These are phyloP conservation scores for Isotomurus palustris DNA, from an alignment of 2,888 invertebrate genomes.

Conservation along the genomic window DNA sequence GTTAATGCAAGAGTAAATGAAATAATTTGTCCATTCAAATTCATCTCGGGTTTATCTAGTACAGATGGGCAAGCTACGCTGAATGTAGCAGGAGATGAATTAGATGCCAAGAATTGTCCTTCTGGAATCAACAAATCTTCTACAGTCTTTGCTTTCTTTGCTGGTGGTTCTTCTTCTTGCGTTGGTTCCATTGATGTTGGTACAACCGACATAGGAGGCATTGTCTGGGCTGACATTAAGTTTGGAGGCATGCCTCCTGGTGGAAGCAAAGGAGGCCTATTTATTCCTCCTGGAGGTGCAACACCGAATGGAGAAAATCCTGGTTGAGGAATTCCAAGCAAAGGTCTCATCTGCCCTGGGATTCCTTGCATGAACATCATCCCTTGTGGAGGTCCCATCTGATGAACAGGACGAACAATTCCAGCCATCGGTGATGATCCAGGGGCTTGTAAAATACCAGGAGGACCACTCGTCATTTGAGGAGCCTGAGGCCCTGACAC, in stretches of 20 bases:
- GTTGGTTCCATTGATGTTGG: slow-evolving; percentile 51
- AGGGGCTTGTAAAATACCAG: slow-evolving; percentile 35
- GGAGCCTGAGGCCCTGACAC: slow-evolving; percentile 48
- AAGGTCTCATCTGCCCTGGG: slow-evolving; percentile 48
- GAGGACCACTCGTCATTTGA: slow-evolving; percentile 50
- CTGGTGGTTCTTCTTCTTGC: slow-evolving; percentile 82
- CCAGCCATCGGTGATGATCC: slow-evolving; percentile 49
- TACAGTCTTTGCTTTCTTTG: slow-evolving; percentile 75
- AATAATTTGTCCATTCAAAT: slow-evolving; percentile 83
- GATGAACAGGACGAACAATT: slow-evolving; percentile 49
- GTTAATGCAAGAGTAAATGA: slow-evolving; percentile 69
- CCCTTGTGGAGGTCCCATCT: slow-evolving; percentile 52
- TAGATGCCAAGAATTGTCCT: slow-evolving; percentile 67
- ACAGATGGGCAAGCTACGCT: slow-evolving; percentile 76
- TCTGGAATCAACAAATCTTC: slow-evolving; percentile 93
- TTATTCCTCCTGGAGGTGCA: slow-evolving; percentile 34
- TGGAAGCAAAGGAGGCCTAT: slow-evolving; percentile 56
- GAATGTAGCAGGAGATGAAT: slow-evolving; percentile 72
- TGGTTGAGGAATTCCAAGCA: slow-evolving; percentile 35
- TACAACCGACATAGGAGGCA: slow-evolving; percentile 34
- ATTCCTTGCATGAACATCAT: slow-evolving; percentile 63
- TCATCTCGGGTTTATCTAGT: slow-evolving; percentile 91
- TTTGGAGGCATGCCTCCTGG: slow-evolving; percentile 6
- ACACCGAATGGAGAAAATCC: slow-evolving; percentile 38
- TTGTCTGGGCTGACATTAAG: slow-evolving; percentile 11